These are phyloP conservation scores for Nymphalis polychloros DNA, from an alignment of 2,888 invertebrate species.

Conservation along the genomic window DNA sequence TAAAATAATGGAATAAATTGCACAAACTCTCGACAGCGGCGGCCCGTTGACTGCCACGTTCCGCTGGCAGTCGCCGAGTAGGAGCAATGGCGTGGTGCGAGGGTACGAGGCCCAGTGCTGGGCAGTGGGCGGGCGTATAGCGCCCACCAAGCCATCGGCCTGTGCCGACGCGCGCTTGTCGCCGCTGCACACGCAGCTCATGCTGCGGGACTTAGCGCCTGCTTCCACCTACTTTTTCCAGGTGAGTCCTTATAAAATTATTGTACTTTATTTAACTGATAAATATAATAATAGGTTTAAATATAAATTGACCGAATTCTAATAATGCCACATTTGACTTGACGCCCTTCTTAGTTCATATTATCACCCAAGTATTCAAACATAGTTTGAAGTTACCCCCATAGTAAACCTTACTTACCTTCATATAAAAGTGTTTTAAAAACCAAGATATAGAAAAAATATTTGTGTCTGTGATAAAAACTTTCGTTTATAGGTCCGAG, in stretches of 20 bases:
- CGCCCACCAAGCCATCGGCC: slow-evolving; percentile 69
- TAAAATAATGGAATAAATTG: neutral
- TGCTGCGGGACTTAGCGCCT: slow-evolving; percentile 79
- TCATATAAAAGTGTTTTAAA: too few relatives aligned
- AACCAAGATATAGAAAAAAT: too few relatives aligned
- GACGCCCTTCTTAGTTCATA: too few relatives aligned
- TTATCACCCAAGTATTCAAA: too few relatives aligned
- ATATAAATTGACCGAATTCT: too few relatives aligned
- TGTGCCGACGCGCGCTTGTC: slow-evolving; percentile 78
- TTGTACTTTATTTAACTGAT: neutral
- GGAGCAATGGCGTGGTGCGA: slow-evolving; percentile 87
- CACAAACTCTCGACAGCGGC: slow-evolving; percentile 47
- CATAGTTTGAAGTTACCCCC: too few relatives aligned
- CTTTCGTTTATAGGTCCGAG: slow-evolving; percentile 84
- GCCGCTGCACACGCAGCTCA: slow-evolving; percentile 80
- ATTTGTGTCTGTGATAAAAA: neutral
- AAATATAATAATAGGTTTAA: neutral
- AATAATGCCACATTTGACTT: too few relatives aligned
- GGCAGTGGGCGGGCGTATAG: slow-evolving; percentile 57
- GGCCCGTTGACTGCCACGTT: slow-evolving; percentile 83
- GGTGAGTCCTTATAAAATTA: slow-evolving; percentile 58
- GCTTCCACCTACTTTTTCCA: slow-evolving; percentile 86
- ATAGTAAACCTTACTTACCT: too few relatives aligned
- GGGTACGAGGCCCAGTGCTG: slow-evolving; percentile 89
- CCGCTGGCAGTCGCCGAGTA: slow-evolving; percentile 90